These are phyloP conservation scores for Parasteatoda lunata DNA, from an alignment of 2,888 invertebrate species.

Conservation along the genomic window DNA sequence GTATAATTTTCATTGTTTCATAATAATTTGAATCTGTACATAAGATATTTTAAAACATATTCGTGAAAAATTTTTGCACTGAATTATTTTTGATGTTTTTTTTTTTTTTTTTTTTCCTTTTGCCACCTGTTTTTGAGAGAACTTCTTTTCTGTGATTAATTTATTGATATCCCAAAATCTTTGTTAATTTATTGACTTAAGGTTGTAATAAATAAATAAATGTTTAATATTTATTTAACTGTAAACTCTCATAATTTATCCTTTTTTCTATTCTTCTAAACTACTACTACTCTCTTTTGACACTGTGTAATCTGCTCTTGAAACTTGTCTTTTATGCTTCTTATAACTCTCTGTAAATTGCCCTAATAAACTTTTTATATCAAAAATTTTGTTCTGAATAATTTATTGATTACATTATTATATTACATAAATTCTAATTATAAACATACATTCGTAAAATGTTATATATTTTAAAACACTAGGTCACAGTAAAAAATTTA, in stretches of 20 bases:
- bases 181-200: background rate
- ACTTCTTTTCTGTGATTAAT: background rate
- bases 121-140: conserved; percentile 1
- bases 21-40: background rate
- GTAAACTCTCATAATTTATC: background rate
- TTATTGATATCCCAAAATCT: background rate
- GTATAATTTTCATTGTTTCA: background rate
- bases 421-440: too few species aligned
- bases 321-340: background rate
- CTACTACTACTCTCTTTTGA: background rate
- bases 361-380: background rate
- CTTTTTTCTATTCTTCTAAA: background rate
- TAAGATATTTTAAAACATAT: background rate
- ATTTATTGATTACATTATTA: too few species aligned
- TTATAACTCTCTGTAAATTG: background rate
- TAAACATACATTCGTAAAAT: too few species aligned
- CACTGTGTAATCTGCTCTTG: background rate
- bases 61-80: background rate
- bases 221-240: background rate
- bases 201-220: background rate
- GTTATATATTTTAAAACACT: too few species aligned
- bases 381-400: background rate
- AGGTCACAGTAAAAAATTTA: too few species aligned
- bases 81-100: background rate
- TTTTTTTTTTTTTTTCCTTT: background rate